Evolutionary conservation across 2,797 vertebrate genomes (phyloP), one percentile per base, ranked within the genome.

Genomic region (Phoxinus dragarum): DNA sequence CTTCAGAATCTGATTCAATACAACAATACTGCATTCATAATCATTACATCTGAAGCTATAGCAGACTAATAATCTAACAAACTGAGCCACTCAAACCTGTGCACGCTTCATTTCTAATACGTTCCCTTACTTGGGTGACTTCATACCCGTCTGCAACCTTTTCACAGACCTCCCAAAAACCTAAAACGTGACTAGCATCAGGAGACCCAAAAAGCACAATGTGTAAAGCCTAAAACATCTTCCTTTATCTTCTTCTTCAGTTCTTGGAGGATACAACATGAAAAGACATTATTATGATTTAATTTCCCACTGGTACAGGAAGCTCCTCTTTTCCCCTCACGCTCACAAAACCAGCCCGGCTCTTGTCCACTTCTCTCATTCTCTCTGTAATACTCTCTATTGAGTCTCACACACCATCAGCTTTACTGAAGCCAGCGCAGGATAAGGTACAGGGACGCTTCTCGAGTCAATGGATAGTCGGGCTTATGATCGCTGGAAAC

Each of bases 261-360:
- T 49, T 76, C 82, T 54, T 9, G 5, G 61, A 76, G 82, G 31
- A 84, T 49, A 59, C 49, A 67, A 67, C 72, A 75, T 61, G 11
- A 82, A 82, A 73, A 73, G 81, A 64, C 19, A 61, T 67, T 68
- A 84, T 78, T 77, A 77, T 56, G 61, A 68, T 77, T 84, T 38
- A 7, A 83, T 68, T 84, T 84, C 73, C 64, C 74, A 67, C 10
- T 16, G 47, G 82, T 23, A 84, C 16, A 77, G 36, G 19, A 84
- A 77, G n/a, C 56, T 73, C 69, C 36, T 80, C 27, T 61, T 78
- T 77, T 2, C 0, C 42, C 71, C 31, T 72, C 34, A 42, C 49
- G 56, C 23, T 56, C 82, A 52, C 72, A 66, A 34, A 49, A 47
- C 19, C 61, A 23, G 2, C 12, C 31, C 27, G 14, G 4, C 31